phyloP scores from a whole-genome alignment of 2,797 vertebrate species.

The Knipowitschia caucasica region DNA sequence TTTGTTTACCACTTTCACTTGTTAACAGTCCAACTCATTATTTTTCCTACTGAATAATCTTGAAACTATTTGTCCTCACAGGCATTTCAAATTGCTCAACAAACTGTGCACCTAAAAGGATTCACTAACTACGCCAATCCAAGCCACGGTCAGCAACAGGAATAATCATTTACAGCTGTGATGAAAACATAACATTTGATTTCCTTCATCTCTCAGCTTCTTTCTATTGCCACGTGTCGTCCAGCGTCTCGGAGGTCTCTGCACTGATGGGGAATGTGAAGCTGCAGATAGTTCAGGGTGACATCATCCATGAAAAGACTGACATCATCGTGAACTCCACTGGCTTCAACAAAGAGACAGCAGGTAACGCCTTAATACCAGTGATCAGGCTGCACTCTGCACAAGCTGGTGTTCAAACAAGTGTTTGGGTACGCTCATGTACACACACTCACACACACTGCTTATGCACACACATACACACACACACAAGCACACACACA shows the following conservation, averaged over 20 bases:
- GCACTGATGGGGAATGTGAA: conserved; percentile 51
- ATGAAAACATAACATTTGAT: neutral
- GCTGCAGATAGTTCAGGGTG: conserved; percentile 48
- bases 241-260: conserved; percentile 34
- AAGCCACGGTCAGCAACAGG: conserved; percentile 35
- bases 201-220: conserved; percentile 27
- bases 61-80: conserved; percentile 16
- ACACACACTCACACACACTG: no score
- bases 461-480: no score
- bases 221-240: conserved; percentile 49
- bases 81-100: conserved; percentile 54
- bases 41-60: neutral
- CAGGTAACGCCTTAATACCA: no score
- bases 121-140: conserved; percentile 41
- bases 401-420: no score
- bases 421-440: no score
- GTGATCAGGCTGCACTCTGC: no score
- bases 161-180: neutral
- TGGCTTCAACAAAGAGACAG: conserved; percentile 28
- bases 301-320: conserved; percentile 52
- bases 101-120: conserved; percentile 41
- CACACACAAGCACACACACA: no score
- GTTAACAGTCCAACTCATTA: neutral
- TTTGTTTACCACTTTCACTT: neutral
- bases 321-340: conserved; percentile 67